phyloP scores from a whole-genome alignment of 2,888 invertebrate genomes.

The Pyrgus malvae region DNA sequence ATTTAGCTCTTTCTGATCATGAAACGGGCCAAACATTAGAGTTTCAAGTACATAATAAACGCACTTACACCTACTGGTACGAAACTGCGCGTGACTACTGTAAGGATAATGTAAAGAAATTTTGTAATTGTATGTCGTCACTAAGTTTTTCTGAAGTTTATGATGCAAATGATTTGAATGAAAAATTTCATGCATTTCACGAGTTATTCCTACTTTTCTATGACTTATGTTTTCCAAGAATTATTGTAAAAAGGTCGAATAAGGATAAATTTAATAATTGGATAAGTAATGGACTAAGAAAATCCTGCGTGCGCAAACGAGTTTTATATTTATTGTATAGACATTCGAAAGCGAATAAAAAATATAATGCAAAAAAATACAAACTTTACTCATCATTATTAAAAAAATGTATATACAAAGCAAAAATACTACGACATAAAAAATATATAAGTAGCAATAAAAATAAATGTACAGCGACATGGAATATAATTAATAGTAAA shows the following conservation, averaged over 20 bases:
- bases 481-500: not conserved
- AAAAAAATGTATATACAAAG: not conserved
- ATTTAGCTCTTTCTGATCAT: slow-evolving; percentile 25
- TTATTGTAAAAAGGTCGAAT: not conserved
- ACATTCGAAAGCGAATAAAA: not conserved
- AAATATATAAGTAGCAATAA: not conserved
- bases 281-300: not conserved
- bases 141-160: not conserved
- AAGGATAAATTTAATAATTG: not conserved
- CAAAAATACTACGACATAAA: not conserved
- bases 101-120: not conserved
- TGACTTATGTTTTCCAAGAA: not conserved
- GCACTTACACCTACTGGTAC: not conserved
- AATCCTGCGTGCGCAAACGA: not conserved
- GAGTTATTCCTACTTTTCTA: not conserved
- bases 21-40: slow-evolving; percentile 4
- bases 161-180: not conserved
- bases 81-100: not conserved
- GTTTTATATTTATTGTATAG: not conserved
- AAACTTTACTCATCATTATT: not conserved
- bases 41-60: not conserved
- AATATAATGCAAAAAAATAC: not conserved
- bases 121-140: not conserved
- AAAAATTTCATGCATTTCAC: not conserved
- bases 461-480: not conserved